These are phyloP conservation scores for Hypotaenidia philippensis DNA, from an alignment of 2,797 vertebrate species.

Conservation along the genomic window DNA sequence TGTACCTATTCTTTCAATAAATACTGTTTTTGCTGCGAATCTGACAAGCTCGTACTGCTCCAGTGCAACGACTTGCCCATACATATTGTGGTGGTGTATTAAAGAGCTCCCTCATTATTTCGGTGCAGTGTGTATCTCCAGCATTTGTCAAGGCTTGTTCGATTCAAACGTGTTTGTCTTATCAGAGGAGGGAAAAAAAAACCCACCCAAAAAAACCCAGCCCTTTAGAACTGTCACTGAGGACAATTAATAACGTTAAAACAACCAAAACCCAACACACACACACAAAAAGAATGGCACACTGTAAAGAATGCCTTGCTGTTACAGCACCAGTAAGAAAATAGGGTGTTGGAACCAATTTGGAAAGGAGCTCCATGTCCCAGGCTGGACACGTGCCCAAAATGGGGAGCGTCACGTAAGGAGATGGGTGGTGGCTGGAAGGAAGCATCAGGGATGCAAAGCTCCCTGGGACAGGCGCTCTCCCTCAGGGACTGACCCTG, in stretches of 20 bases:
- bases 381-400: neutral
- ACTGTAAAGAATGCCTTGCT: neutral
- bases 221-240: conserved; percentile 52
- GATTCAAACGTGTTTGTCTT: conserved; percentile 30
- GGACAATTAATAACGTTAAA: conserved; percentile 44
- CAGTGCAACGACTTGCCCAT: conserved; percentile 59
- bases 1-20: conserved; percentile 34
- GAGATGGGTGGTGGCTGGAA: neutral
- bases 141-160: conserved; percentile 77
- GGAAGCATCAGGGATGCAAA: neutral
- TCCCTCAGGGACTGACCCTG: neutral
- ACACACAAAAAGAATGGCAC: neutral
- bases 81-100: conserved; percentile 53
- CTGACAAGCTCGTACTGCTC: conserved; percentile 55
- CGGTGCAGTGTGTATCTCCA: conserved; percentile 22
- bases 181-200: neutral
- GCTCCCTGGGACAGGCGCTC: fast-evolving
- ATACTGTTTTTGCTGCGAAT: neutral
- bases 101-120: conserved; percentile 66
- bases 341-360: neutral
- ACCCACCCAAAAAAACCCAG: conserved; percentile 24
- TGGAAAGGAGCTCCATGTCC: neutral
- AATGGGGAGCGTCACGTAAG: fast-evolving
- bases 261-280: neutral
- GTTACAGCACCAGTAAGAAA: neutral